Conservation (phyloP, 2,797 vertebrate species). For the Sardinella longiceps region DNA sequence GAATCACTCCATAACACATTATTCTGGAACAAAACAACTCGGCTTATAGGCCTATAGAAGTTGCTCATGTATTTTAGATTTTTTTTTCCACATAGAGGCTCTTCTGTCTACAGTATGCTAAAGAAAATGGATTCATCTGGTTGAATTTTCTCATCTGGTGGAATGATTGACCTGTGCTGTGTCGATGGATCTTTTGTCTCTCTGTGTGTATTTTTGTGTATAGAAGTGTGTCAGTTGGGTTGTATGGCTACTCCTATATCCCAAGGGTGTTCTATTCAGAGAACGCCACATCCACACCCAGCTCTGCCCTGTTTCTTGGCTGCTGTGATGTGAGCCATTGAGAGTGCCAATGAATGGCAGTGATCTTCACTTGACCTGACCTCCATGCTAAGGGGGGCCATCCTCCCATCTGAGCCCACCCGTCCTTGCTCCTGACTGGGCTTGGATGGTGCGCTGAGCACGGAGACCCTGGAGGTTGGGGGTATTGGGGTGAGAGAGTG, state of each 20-base stretch:
- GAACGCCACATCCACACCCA: background rate
- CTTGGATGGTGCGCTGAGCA: background rate
- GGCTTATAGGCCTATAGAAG: too few species aligned
- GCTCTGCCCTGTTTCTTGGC: background rate
- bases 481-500: background rate
- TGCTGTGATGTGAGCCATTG: background rate
- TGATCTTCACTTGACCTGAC: slow-evolving; percentile 13
- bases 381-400: background rate
- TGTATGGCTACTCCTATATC: too few species aligned
- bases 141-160: too few species aligned
- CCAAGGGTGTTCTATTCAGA: background rate
- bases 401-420: background rate
- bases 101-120: too few species aligned
- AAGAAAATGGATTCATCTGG: too few species aligned
- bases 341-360: background rate
- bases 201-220: too few species aligned
- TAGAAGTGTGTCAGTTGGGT: too few species aligned
- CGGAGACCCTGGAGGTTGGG: background rate
- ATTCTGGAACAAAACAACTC: background rate
- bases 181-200: too few species aligned
- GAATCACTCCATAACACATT: too few species aligned
- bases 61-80: too few species aligned
- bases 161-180: too few species aligned
- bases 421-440: slow-evolving; percentile 8
- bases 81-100: too few species aligned